These are phyloP conservation scores for Cryptomyrus ogoouensis DNA, from an alignment of 2,113 vertebrate species.

Conservation along the genomic window DNA sequence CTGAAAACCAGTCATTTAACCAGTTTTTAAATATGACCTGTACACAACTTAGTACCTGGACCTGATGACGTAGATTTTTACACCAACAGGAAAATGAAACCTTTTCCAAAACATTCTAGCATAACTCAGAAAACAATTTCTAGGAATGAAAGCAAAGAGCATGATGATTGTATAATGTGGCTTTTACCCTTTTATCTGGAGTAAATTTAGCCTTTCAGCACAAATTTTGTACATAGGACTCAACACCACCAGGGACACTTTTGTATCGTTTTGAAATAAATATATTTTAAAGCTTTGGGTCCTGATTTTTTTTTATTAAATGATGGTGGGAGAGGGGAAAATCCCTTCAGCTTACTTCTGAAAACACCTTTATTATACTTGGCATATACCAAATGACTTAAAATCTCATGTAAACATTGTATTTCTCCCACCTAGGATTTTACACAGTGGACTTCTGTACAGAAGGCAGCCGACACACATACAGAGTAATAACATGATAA, in stretches of 20 bases:
- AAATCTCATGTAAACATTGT: slow-evolving; percentile 22
- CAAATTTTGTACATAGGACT: background rate
- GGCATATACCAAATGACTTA: slow-evolving; percentile 26
- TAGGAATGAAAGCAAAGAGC: background rate
- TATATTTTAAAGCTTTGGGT: slow-evolving; percentile 7
- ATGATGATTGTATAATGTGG: background rate
- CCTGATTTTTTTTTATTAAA: background rate
- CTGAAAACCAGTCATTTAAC: background rate
- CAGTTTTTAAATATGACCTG: background rate
- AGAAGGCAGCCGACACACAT: slow-evolving; percentile 14
- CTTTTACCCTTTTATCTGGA: background rate
- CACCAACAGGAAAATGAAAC: background rate
- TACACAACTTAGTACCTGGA: background rate
- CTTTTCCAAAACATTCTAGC: background rate
- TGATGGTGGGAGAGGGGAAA: background rate
- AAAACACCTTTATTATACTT: slow-evolving; percentile 38
- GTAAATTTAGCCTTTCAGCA: background rate
- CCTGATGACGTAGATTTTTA: background rate
- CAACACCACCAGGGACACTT: slow-evolving; percentile 12
- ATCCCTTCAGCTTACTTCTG: background rate
- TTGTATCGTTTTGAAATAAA: slow-evolving; percentile 22
- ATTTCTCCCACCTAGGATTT: slow-evolving; percentile 24
- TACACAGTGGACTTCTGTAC: slow-evolving; percentile 31
- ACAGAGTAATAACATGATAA: slow-evolving; percentile 26
- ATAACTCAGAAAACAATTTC: background rate